Base-by-base conservation (phyloP, 2,888 invertebrate genomes). In the Troilus luridus region DNA sequence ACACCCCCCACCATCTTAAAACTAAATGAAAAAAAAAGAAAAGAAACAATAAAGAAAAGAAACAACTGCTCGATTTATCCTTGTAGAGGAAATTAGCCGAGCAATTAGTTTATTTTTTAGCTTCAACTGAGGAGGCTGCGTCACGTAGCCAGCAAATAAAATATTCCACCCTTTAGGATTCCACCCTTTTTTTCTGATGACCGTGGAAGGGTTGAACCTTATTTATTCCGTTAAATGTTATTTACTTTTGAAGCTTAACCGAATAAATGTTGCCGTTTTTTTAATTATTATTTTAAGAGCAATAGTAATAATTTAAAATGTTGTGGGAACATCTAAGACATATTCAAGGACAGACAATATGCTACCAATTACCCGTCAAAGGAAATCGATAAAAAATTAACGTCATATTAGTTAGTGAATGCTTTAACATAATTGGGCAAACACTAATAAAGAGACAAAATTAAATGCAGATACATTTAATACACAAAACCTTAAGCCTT, bases 81-180 rank as follows among this genome's bases (percentile, higher is more conserved):
- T 77, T 59, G 90, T 90, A 77, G 90, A 14, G 58, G 59, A 77
- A 90, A 90, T 90, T 90, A 90, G 90, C 72, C 21, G 24, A 24
- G n/a, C n/a, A 67, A 77, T 90, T 77, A 90, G 67, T 90, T 90
- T 89, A 89, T 62, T 89, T 89, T 89, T 89, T 67, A 54, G 62
- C 88, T 64, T 54, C 21, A 54, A 21, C 5, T 58, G 85, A 12
- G 56, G 85, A 85, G 85, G 56, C 14, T 7, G 56, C n/a, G 89
- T 89, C 89, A 89, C 89, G 89, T 89, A 89, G 41, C 62, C 8
- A 54, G 21, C 62, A 89, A 89, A 64, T 19, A 64, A 89, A 89
- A 89, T 64, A 89, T 64, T 64, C 54, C 21, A 54, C 89, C 67
- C 64, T 85, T 9, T 85, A 21, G 56, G 41, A 10, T 85, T 56